Base-by-base conservation (phyloP, 2,113 vertebrate species). In the Psephotus haematonotus region DNA sequence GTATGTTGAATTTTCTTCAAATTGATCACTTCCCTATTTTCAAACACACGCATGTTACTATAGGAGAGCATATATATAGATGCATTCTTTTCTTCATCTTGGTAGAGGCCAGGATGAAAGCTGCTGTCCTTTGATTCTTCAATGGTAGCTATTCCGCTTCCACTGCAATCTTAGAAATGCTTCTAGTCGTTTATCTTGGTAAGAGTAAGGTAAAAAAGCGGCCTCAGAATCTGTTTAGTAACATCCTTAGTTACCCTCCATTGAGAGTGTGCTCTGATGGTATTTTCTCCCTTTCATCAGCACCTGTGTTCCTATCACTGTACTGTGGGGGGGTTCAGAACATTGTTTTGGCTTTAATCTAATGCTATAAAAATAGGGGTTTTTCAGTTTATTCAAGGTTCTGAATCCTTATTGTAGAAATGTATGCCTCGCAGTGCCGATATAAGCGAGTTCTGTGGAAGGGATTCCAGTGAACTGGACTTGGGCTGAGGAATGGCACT, bases 1-100 rank as follows among this genome's bases (percentile, higher is more conserved):
- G 99, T 99, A 97, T 59, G 78, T 92, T 76, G 76, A 82, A 62
- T 60, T 93, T 68, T 60, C 33, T 90, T 93, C 23, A 41, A 18
- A 67, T 41, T 33, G 24, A 39, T 76, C 24, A 3, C 22, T 60
- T 22, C 12, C 71, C 28, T 67, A 6, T 82, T 86, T 86, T 37
- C 31, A 67, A 33, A 43, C 14, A 15, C 12, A 28, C 4, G 3
- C 11, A 17, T 5, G 7, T 77, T 39, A n/a, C 9, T 80, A 4
- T 18, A n/a, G 28, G 49, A 67, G n/a, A 49, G 28, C 4, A 1
- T 52, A 12, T 44, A 29, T 7, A 29, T 49, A 24, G 27, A 35
- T 76, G 22, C 1, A 0, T 52, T 93, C 17, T 62, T 68, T 67
- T 91, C n/a, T 75, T 25, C 8, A 8, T 92, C 71, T 67, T 2